Base-by-base conservation (phyloP, 2,797 vertebrate species). In the Sebastes hopkinsi region DNA sequence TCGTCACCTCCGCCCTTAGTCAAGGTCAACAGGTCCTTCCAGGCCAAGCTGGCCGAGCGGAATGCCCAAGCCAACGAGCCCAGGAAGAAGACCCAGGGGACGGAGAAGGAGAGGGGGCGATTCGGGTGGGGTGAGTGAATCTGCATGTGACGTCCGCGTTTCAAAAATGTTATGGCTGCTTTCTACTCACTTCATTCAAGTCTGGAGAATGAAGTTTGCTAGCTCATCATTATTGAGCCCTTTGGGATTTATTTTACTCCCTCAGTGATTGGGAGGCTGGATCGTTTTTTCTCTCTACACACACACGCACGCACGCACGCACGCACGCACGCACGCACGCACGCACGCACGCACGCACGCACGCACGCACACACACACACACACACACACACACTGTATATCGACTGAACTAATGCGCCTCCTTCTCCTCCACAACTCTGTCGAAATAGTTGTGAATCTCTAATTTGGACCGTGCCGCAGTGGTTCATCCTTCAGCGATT, bases 51-150 rank as follows among this genome's bases (percentile, higher is more conserved):
- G 86, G 95, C 95, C 0, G 95, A 96, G 58, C 90, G 95, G 8
- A 93, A 96, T 82, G 95, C 94, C 46, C 87, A 83, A 7, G 94
- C 93, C 81, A 95, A 94, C 59, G 89, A 94, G 86, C 77, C 7
- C 55, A 80, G 90, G 67, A 95, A 95, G 92, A 96, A 96, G 82
- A 22, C 54, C 2, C 92, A 78, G 76, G 95, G 77, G 64, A 59
- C 62, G 8, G 95, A 95, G 74, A 94, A 95, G 75, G 95, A 95
- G 86, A 84, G 94, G 79, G 94, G 95, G 3, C 90, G 90, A 30
- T 96, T 96, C 3, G 96, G 95, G 6, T 96, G 95, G 96, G 94
- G 96, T 96, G 88, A 96, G 96, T 91, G 62, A 59, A 30, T n/a
- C 58, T 25, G 4, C 20, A 23, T 22, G 34, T 38, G 22, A 59